phyloP scores from a whole-genome alignment of 2,113 vertebrate species.

The Bolborhynchus lineola region DNA sequence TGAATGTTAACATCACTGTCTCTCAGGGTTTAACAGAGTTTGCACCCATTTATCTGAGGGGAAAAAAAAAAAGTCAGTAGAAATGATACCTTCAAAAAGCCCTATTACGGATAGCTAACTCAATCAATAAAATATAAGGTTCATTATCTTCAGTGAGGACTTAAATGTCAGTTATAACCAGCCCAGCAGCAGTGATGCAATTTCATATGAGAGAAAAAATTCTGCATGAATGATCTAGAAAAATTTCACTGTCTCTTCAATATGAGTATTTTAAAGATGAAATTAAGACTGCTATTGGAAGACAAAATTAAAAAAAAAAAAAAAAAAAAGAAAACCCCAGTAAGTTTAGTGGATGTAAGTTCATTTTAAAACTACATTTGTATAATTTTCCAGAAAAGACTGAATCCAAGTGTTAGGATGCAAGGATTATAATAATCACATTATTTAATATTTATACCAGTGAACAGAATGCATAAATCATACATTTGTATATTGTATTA shows the following conservation, averaged over 20 bases:
- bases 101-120: not conserved
- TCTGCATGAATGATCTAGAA: not conserved
- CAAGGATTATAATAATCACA: not conserved
- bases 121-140: conserved; percentile 39
- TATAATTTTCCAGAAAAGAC: not conserved
- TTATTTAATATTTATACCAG: not conserved
- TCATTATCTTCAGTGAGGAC: not conserved
- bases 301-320: not conserved
- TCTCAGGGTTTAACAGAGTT: not conserved
- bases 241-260: not conserved
- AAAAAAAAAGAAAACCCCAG: not conserved
- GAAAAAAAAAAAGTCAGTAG: not conserved
- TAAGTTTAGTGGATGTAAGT: not conserved
- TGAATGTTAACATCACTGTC: not conserved
- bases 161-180: conserved; percentile 41
- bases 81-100: not conserved
- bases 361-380: not conserved
- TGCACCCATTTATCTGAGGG: not conserved
- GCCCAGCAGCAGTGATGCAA: not conserved
- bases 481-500: not conserved
- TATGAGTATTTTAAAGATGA: not conserved
- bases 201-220: not conserved
- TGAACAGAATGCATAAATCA: not conserved
- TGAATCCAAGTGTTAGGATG: not conserved
- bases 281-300: not conserved